phyloP scores from a whole-genome alignment of 2,113 vertebrate species.

The Caracal caracal region DNA sequence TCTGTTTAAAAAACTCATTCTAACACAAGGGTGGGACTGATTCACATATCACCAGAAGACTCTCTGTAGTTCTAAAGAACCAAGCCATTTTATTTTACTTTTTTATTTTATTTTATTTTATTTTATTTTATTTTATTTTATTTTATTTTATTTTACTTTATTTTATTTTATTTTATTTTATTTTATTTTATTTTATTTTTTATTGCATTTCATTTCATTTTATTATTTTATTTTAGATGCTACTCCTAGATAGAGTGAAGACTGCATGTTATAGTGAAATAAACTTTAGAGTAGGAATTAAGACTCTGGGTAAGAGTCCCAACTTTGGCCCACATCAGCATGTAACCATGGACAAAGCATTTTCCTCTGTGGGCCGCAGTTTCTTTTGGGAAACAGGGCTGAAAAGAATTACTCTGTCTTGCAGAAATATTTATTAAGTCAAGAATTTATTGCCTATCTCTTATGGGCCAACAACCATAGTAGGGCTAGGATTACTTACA shows the following conservation, averaged over 20 bases:
- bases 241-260: neutral
- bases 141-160: neutral
- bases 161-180: too few species aligned
- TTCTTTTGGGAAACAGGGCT: neutral
- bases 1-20: conserved; percentile 4
- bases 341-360: neutral
- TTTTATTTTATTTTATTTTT: too few species aligned
- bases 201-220: too few species aligned
- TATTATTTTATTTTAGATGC: neutral
- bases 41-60: neutral
- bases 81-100: neutral
- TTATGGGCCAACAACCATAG: neutral
- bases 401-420: neutral
- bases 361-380: neutral
- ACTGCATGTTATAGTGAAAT: neutral
- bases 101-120: too few species aligned
- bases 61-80: neutral
- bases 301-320: neutral
- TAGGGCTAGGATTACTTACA: neutral
- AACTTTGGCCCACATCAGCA: neutral
- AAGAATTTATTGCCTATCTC: neutral
- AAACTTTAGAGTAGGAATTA: neutral
- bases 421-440: neutral
- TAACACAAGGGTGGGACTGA: neutral
- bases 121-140: too few species aligned